phyloP scores from a whole-genome alignment of 2,888 invertebrate species.

The Agrotis puta region DNA sequence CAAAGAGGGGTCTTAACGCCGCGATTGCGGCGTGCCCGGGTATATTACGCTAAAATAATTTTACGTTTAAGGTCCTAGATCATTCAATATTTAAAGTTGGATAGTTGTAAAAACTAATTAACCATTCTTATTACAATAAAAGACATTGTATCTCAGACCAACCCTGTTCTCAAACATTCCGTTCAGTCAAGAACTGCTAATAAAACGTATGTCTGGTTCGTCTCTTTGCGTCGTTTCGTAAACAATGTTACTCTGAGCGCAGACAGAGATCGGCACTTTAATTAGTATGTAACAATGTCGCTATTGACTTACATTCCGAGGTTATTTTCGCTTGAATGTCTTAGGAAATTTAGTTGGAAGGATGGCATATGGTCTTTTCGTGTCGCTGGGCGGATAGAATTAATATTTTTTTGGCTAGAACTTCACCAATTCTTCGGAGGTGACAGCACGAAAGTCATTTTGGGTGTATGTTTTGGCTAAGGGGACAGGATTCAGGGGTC shows the following conservation, averaged over 20 bases:
- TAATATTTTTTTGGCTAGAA: too few relatives aligned
- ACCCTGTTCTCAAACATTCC: constrained; percentile 45
- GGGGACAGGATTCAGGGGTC: too few relatives aligned
- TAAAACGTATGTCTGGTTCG: constrained; percentile 41
- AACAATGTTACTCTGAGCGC: constrained; percentile 47
- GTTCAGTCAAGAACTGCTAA: constrained; percentile 21
- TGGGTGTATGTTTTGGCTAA: too few relatives aligned
- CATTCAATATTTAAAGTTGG: too few relatives aligned
- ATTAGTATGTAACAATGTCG: constrained; percentile 62
- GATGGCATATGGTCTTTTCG: too few relatives aligned
- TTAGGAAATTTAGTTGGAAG: neutral
- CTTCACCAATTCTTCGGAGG: too few relatives aligned
- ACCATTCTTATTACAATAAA: neutral
- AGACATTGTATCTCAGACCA: constrained; percentile 9
- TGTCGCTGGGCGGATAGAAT: too few relatives aligned
- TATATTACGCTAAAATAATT: too few relatives aligned
- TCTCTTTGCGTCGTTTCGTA: constrained; percentile 49
- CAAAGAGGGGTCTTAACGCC: too few relatives aligned
- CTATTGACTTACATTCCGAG: constrained; percentile 47
- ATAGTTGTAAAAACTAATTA: neutral
- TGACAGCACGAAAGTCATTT: too few relatives aligned
- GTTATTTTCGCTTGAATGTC: constrained; percentile 27
- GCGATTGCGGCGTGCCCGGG: too few relatives aligned
- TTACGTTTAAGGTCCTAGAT: too few relatives aligned
- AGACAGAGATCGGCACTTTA: constrained; percentile 59